Evolutionary conservation across 1,140 invertebrate species (phyloP).

Genomic region (Patella vulgata): DNA sequence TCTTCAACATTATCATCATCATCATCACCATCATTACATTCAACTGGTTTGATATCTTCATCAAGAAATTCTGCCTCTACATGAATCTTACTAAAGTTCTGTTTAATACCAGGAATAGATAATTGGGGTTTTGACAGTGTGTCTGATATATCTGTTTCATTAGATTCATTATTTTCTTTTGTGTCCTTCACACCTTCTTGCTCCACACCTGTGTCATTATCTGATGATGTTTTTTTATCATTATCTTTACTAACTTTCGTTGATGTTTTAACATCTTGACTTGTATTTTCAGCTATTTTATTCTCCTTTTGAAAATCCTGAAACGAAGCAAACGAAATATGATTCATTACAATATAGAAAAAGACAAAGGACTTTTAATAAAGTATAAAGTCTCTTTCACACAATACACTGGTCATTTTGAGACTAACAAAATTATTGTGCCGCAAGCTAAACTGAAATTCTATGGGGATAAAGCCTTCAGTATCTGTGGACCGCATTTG

Average conservation of each 20-base stretch:
- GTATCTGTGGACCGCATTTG: too few species aligned
- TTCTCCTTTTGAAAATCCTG: too few species aligned
- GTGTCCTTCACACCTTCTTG: conserved; percentile 1
- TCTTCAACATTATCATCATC: conserved; percentile 28
- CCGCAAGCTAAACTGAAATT: too few species aligned
- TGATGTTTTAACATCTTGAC: too few species aligned
- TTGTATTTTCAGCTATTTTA: too few species aligned
- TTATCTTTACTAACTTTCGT: background rate
- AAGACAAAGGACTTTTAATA: too few species aligned
- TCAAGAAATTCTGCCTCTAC: conserved; percentile 51
- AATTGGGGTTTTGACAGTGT: background rate
- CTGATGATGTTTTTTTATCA: background rate
- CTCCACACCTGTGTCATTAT: conserved; percentile 2
- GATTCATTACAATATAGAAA: too few species aligned
- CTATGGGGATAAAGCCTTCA: too few species aligned
- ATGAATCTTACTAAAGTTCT: conserved; percentile 48
- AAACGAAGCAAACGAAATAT: too few species aligned
- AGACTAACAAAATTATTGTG: too few species aligned
- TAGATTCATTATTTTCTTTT: background rate
- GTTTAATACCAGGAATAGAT: conserved; percentile 36
- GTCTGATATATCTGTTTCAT: background rate
- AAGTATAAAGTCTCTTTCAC: too few species aligned
- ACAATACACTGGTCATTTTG: too few species aligned
- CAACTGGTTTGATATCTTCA: conserved; percentile 46
- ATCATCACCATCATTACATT: conserved; percentile 13